phyloP scores from a whole-genome alignment of 2,797 vertebrate genomes.

The Pipistrellus nathusii region DNA sequence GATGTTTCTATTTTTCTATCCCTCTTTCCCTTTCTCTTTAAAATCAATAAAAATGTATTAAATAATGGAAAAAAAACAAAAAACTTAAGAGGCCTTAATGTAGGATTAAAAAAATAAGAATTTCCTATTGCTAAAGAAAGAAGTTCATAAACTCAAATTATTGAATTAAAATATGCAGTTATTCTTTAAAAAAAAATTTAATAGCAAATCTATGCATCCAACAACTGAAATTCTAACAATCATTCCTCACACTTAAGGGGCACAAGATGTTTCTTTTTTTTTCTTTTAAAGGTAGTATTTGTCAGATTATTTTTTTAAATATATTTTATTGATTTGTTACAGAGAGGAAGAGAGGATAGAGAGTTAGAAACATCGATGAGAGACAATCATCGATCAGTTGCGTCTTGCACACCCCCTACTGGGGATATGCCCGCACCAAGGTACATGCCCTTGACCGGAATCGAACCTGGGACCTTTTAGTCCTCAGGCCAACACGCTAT shows the following conservation, averaged over 20 bases:
- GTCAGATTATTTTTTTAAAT: too few relatives aligned
- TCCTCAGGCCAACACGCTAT: too few relatives aligned
- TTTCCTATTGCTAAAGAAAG: not conserved
- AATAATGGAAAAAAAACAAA: not conserved
- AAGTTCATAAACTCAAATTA: conserved; percentile 25
- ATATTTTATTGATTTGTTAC: too few relatives aligned
- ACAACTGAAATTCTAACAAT: not conserved
- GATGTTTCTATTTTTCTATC: not conserved
- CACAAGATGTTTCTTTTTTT: not conserved
- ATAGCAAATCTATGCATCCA: not conserved
- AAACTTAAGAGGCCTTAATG: not conserved
- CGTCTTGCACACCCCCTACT: too few relatives aligned
- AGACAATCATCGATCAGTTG: too few relatives aligned
- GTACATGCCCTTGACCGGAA: too few relatives aligned
- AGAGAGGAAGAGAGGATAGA: too few relatives aligned
- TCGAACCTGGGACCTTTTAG: too few relatives aligned
- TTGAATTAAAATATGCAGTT: not conserved
- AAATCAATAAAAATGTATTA: not conserved
- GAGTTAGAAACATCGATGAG: too few relatives aligned
- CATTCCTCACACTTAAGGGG: not conserved
- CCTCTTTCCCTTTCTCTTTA: not conserved
- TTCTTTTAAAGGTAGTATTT: too few relatives aligned
- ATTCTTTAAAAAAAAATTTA: not conserved
- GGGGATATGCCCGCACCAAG: too few relatives aligned
- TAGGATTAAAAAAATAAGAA: not conserved